phyloP scores from a whole-genome alignment of 2,888 invertebrate genomes.

The Drosophila pseudotalamancana region DNA sequence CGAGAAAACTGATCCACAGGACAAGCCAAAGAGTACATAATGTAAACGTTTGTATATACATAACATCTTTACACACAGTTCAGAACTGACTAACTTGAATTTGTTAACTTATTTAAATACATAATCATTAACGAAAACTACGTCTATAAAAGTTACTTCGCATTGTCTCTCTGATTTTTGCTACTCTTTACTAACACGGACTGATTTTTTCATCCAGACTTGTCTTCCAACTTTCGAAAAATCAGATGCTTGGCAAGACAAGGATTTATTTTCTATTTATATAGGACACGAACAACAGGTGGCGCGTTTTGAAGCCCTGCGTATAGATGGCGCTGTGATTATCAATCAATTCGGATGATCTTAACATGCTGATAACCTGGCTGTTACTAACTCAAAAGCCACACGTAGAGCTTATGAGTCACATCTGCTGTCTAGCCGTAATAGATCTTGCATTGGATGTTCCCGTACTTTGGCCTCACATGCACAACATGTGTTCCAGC shows the following conservation, averaged over 20 bases:
- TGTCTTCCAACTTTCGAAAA: no score
- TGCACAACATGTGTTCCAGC: constrained; percentile 3
- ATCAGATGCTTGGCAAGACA: no score
- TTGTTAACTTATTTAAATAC: constrained; percentile 52
- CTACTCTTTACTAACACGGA: no score
- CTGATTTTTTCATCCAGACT: no score
- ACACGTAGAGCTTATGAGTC: constrained; percentile 18
- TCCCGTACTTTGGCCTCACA: constrained; percentile 18
- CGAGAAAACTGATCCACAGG: constrained; percentile 29
- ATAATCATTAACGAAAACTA: constrained; percentile 6
- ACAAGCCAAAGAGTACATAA: constrained; percentile 49
- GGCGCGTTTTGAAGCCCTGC: not conserved
- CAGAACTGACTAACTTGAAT: constrained; percentile 31
- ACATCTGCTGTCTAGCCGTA: not conserved
- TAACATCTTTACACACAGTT: constrained; percentile 31
- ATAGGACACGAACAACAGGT: not conserved
- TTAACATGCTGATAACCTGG: not conserved
- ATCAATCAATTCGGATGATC: not conserved
- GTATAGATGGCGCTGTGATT: constrained; percentile 11
- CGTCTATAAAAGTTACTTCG: not conserved
- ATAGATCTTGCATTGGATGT: not conserved
- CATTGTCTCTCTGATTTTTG: not conserved
- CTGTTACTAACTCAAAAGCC: not conserved
- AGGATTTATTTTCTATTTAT: no score
- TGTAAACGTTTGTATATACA: not conserved